Evolutionary conservation across 2,888 invertebrate genomes (phyloP), one percentile per base, ranked within the genome.

Genomic region (Ophion obscuratus): DNA sequence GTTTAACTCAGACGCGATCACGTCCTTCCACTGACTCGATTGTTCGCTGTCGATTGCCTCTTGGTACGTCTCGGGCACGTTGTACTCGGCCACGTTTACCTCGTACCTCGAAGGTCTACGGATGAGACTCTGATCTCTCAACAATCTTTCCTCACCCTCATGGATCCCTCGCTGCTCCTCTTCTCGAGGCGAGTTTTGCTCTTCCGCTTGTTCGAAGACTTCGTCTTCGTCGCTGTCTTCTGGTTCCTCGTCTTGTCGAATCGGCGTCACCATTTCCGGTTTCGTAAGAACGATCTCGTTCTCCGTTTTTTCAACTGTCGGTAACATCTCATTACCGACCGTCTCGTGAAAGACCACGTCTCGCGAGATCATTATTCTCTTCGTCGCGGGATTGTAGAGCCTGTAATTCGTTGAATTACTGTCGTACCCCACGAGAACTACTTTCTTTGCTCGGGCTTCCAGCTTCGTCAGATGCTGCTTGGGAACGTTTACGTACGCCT

Each of bases 401-500:
- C 76, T 36, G 53, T 84, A 78, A 78, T 84, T 84, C 31, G 77
- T 67, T 9, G 85, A 70, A 17, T 36, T 79, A 20, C 61, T 66
- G 31, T 71, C 82, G 71, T 88, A 88, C 20, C 87, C 87, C 36
- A 87, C 83, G 61, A 87, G 73, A 24, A 81, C 73, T 59, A 81
- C 82, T 59, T 83, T 87, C 71, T 78, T 71, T 11, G 74, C 77
- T 59, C 83, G 82, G 3, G 83, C 59, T 10, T 88, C 87, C 10
- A 74, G 80, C 20, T 83, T 85, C 53, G 57, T 71, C 24, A 79
- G 40, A 10, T 61, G 47, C 66, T 80, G 78, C 17, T 85, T 73
- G 3, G 85, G 78, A 27, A 79, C 40, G 47, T 82, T 73, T 0
- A 81, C 40, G 67, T 70, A 82, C 1, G 74, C 84, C 10, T 70